A percentile compares a stretch with the other conserved stretches of the same genome.
Evolutionary conservation across 2,888 invertebrate genomes (phyloP).

Genomic region (Drosophila paracracens): DNA sequence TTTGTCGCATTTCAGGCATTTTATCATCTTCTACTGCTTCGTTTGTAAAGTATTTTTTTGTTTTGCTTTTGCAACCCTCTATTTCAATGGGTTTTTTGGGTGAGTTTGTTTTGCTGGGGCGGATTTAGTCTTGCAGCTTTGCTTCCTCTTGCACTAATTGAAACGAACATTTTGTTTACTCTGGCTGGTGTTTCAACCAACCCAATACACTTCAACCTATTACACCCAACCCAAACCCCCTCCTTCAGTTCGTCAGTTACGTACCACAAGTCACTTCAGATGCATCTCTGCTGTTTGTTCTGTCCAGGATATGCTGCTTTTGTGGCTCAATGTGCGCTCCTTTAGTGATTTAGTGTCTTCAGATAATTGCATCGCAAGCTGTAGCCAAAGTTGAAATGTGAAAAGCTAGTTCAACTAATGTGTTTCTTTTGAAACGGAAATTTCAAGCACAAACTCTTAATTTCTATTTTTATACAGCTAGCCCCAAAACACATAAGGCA

Average conservation of each 20-base stretch:
- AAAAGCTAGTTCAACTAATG: not conserved
- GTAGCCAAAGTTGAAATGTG: not conserved
- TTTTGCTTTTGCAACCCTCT: not conserved
- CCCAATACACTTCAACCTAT: not conserved
- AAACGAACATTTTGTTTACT: constrained; percentile 70
- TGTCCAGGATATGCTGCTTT: constrained; percentile 7
- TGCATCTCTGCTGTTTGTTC: constrained; percentile 36
- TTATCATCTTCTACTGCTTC: constrained; percentile 56
- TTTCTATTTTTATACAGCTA: not conserved
- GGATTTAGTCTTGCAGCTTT: constrained; percentile 54
- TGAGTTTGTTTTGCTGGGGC: constrained; percentile 55
- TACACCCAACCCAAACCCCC: not conserved
- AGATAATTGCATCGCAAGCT: not conserved
- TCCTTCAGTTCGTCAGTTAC: constrained; percentile 14
- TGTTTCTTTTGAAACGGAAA: not conserved
- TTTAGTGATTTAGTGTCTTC: constrained; percentile 28
- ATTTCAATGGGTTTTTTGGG: constrained; percentile 9
- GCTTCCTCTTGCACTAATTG: constrained; percentile 62
- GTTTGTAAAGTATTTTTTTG: constrained; percentile 15
- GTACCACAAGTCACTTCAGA: constrained; percentile 44
- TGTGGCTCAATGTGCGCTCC: constrained; percentile 6
- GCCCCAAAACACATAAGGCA: not conserved
- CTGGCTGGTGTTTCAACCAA: not conserved
- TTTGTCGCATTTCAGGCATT: constrained; percentile 74
- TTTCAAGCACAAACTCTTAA: not conserved